Percentiles rank a stretch among this genome's conserved stretches.
phyloP scores from a whole-genome alignment of 1,140 invertebrate genomes.

The Drosophila repletoides region DNA sequence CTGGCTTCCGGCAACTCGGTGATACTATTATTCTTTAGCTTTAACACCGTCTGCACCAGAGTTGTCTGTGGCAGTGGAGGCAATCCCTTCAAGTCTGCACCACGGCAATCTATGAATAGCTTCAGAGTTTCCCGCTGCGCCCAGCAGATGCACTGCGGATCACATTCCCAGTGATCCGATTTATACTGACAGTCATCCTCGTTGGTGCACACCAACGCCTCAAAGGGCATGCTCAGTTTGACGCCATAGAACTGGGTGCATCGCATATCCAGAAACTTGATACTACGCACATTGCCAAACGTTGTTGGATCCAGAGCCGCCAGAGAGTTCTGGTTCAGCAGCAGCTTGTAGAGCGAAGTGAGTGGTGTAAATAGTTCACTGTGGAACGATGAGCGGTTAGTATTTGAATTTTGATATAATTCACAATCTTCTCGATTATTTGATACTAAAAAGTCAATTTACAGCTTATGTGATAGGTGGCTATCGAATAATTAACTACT shows the following conservation, averaged over 20 bases:
- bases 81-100: constrained; percentile 62
- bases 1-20: constrained; percentile 74
- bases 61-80: constrained; percentile 69
- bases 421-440: neutral
- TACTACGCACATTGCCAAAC: constrained; percentile 41
- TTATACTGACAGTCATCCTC: constrained; percentile 72
- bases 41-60: constrained; percentile 78
- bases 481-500: too few relatives aligned
- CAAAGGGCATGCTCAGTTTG: constrained; percentile 65
- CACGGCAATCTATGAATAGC: constrained; percentile 84
- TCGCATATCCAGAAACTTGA: constrained; percentile 50
- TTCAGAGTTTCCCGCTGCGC: constrained; percentile 75
- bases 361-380: constrained; percentile 56
- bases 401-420: neutral
- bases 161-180: constrained; percentile 77
- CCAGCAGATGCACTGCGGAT: constrained; percentile 83
- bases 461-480: too few relatives aligned
- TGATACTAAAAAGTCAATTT: neutral
- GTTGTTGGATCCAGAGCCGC: constrained; percentile 25
- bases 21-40: constrained; percentile 83
- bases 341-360: constrained; percentile 38
- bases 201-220: constrained; percentile 81
- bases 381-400: constrained; percentile 25
- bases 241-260: constrained; percentile 63
- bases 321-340: constrained; percentile 59